Evolutionary conservation across 2,113 vertebrate species (phyloP).

Genomic region (Campylomormyrus numenius): DNA sequence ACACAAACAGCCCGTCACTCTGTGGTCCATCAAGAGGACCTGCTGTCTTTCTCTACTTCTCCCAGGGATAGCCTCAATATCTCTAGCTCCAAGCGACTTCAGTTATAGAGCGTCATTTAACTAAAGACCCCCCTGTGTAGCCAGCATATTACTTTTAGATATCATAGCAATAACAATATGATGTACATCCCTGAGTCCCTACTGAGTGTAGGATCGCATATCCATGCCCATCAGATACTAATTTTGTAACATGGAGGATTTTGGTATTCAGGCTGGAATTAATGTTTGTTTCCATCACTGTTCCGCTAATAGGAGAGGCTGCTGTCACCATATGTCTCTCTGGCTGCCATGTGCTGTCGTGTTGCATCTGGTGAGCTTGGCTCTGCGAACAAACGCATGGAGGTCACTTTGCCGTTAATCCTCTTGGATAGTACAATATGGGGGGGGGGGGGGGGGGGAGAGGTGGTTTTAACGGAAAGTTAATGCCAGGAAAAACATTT

Average conservation of each 20-base stretch:
- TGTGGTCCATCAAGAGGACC: neutral
- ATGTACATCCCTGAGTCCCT: neutral
- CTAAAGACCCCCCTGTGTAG: neutral
- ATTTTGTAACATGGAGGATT: neutral
- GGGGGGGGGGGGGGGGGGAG: neutral
- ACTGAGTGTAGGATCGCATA: neutral
- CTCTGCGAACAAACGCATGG: conserved; percentile 3
- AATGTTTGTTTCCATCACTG: neutral
- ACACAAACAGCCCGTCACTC: neutral
- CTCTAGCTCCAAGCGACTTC: neutral
- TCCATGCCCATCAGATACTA: neutral
- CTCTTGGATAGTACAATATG: conserved; percentile 36
- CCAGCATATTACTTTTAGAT: neutral
- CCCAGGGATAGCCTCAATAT: neutral
- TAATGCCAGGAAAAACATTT: no score
- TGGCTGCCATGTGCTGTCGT: neutral
- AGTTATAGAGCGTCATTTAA: neutral
- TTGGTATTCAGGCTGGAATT: neutral
- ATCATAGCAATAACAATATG: neutral
- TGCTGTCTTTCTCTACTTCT: conserved; percentile 1
- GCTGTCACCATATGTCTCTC: neutral
- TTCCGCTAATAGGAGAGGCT: neutral
- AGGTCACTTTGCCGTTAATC: conserved; percentile 39
- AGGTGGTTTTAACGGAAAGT: no score
- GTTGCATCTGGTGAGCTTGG: neutral